phyloP scores from a whole-genome alignment of 2,113 vertebrate genomes.

The Sinocyclocheilus maitianheensis region DNA sequence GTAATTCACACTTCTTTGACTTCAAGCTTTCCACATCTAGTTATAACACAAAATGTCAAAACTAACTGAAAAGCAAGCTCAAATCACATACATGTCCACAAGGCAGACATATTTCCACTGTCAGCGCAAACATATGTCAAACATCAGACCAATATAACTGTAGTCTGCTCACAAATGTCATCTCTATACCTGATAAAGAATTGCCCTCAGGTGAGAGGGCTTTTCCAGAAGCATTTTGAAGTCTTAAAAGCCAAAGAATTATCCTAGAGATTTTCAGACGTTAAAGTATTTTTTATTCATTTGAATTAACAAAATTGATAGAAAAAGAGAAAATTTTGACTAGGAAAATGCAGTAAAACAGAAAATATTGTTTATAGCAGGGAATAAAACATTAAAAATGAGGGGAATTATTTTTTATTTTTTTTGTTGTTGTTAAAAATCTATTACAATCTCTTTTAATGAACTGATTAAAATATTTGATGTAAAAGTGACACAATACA shows the following conservation, averaged over 20 bases:
- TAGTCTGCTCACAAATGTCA: conserved; percentile 43
- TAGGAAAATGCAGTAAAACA: no score
- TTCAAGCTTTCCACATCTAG: not conserved
- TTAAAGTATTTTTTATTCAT: not conserved
- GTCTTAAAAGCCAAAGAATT: not conserved
- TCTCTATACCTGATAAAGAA: conserved; percentile 52
- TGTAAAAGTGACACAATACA: no score
- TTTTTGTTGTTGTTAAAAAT: no score
- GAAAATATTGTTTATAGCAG: no score
- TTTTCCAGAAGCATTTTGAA: conserved; percentile 39
- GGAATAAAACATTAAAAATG: no score
- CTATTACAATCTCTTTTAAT: no score
- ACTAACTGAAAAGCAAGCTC: conserved; percentile 5
- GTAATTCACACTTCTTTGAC: not conserved
- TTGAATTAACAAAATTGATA: not conserved
- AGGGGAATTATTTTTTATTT: no score
- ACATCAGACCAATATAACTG: conserved; percentile 51
- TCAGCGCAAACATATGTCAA: conserved; percentile 55
- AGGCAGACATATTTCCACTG: conserved; percentile 52
- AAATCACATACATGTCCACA: conserved; percentile 48
- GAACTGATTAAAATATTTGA: no score
- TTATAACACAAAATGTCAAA: conserved; percentile 23
- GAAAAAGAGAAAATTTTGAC: no score
- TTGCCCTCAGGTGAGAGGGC: conserved; percentile 48
- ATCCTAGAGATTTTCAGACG: not conserved